Evolutionary conservation across 2,113 vertebrate species (phyloP), one percentile per base, ranked within the genome.

Genomic region (Rhadina sibilatrix): DNA sequence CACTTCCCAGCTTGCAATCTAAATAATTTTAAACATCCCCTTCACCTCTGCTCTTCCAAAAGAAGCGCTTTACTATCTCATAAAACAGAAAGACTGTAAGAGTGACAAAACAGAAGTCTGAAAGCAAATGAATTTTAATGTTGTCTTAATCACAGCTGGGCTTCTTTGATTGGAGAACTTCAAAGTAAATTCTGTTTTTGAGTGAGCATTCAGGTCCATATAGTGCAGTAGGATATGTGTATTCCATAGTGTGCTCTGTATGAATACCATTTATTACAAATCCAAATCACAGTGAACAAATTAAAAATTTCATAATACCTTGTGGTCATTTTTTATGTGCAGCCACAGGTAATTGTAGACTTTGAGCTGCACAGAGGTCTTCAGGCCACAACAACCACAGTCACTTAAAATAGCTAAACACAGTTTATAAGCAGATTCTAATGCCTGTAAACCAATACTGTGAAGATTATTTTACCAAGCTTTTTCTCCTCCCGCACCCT

Each of bases 201-300:
- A 50, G 16, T 27, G 30, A 60, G 49, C 30, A 30, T 37, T 77
- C 38, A 83, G 49, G 31, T 76, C 38, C 31, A 47, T 21, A 14
- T 5, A 38, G 17, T 3, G 7, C 11, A 33, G 40, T 27, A n/a
- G 23, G 33, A 16, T 21, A 19, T 0, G 0, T 25, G 22, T 12
- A n/a, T 71, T 46, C 33, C 30, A 12, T 1, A 15, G n/a, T 2
- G 6, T 17, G 30, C 47, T 83, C 27, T 30, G 2, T 6, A 35
- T 38, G 16, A 66, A 47, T 4, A 19, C 21, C 75, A 7, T 42
- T 54, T 28, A 40, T 11, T 30, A 50, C n/a, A 64, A 77, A 85
- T 74, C 52, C 42, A 72, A 44, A 53, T 37, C 60, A 40, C 38
- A 80, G 40, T 8, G 31, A 79, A 35, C 10, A 22, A 72, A 30